Evolutionary conservation across 2,888 invertebrate genomes (phyloP).

Genomic region (Nasonia oneida): DNA sequence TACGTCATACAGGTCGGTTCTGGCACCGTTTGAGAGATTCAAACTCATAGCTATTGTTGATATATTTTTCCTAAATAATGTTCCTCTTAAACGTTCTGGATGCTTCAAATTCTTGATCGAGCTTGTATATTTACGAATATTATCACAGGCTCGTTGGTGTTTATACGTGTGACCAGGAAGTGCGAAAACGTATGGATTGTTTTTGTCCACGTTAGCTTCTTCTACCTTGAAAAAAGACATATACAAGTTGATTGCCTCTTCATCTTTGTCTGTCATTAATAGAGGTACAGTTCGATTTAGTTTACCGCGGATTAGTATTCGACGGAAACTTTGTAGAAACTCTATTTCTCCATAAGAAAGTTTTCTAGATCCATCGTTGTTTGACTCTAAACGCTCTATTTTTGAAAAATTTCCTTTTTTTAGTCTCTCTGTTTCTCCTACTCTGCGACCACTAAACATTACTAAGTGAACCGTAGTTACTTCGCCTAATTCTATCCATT

Average conservation of each 20-base stretch:
- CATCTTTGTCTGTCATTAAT: too few species aligned
- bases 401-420: background rate
- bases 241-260: too few species aligned
- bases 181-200: too few species aligned
- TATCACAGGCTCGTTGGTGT: too few species aligned
- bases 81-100: background rate
- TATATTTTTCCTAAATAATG: constrained; percentile 1
- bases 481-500: background rate
- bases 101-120: too few species aligned
- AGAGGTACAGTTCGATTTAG: too few species aligned
- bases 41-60: constrained; percentile 7
- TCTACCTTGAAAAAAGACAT: too few species aligned
- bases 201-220: too few species aligned
- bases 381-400: background rate
- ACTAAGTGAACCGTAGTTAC: background rate
- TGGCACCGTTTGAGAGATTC: background rate
- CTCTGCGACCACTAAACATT: constrained; percentile 13
- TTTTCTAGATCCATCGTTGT: background rate
- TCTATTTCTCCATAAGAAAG: background rate
- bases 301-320: background rate
- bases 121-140: too few species aligned
- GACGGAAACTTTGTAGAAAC: background rate
- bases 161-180: too few species aligned
- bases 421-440: background rate
- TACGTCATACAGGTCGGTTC: background rate